A percentile compares a stretch with the other conserved stretches of the same genome.
Evolutionary conservation across 1,140 invertebrate genomes (phyloP).

Genomic region (Dendrolimus punctatus): DNA sequence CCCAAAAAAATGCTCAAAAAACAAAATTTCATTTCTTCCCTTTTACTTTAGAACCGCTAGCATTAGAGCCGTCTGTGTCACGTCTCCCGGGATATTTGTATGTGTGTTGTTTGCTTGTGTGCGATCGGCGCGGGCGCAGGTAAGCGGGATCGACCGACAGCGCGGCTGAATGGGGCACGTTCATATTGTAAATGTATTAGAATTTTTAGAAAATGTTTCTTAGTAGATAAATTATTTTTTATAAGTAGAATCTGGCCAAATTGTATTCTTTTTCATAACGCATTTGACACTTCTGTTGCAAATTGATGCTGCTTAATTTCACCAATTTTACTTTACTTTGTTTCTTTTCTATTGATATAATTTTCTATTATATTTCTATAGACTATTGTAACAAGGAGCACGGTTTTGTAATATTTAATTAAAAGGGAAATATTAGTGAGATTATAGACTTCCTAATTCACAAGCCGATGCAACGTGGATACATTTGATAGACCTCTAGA

Average conservation of each 20-base stretch:
- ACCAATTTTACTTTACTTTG: too few species aligned
- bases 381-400: too few species aligned
- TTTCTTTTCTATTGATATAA: too few species aligned
- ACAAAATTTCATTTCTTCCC: conserved; percentile 23
- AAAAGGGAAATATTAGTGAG: too few species aligned
- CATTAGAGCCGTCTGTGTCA: conserved; percentile 57
- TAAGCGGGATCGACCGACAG: conserved; percentile 55
- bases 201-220: conserved; percentile 47
- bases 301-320: too few species aligned
- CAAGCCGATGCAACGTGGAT: too few species aligned
- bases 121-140: conserved; percentile 43
- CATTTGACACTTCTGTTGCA: too few species aligned
- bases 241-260: background rate
- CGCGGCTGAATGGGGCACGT: conserved; percentile 37
- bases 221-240: conserved; percentile 20
- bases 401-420: too few species aligned
- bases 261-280: too few species aligned
- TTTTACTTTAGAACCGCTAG: conserved; percentile 27
- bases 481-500: too few species aligned
- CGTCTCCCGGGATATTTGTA: conserved; percentile 25
- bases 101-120: conserved; percentile 19
- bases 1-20: conserved; percentile 1
- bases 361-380: too few species aligned
- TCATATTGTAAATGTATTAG: conserved; percentile 51
- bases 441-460: too few species aligned